These are phyloP conservation scores for Hedya salicella DNA, from an alignment of 2,888 invertebrate species.

Conservation along the genomic window DNA sequence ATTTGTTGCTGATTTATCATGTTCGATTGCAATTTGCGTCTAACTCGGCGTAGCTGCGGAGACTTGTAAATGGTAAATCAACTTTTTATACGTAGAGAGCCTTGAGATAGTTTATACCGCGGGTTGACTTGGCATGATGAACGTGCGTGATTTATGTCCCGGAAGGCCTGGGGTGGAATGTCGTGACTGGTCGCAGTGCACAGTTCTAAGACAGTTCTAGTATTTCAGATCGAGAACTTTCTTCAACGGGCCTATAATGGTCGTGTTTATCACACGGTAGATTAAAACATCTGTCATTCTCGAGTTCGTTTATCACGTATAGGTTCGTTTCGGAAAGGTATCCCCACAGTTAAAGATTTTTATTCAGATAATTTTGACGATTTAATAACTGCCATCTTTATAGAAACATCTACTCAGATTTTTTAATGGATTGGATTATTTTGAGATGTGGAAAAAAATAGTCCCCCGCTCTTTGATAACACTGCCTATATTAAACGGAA, in stretches of 20 bases:
- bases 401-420: too few species aligned
- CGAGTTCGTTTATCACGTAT: too few species aligned
- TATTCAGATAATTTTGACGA: too few species aligned
- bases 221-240: neutral
- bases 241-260: neutral
- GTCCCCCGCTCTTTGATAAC: too few species aligned
- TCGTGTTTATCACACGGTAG: too few species aligned
- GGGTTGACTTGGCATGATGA: constrained; percentile 15
- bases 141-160: constrained; percentile 40
- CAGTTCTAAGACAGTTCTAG: constrained; percentile 2
- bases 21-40: constrained; percentile 27
- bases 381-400: too few species aligned
- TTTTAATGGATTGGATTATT: too few species aligned
- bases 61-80: neutral
- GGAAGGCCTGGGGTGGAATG: constrained; percentile 33
- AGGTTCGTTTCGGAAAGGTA: too few species aligned
- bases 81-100: constrained; percentile 12
- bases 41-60: constrained; percentile 1
- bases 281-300: too few species aligned
- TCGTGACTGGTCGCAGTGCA: constrained; percentile 36
- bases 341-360: too few species aligned
- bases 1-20: constrained; percentile 10
- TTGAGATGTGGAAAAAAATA: too few species aligned
- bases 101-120: constrained; percentile 32
- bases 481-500: too few species aligned